Base-by-base conservation (phyloP, 2,888 invertebrate genomes). In the Polietes domitor region DNA sequence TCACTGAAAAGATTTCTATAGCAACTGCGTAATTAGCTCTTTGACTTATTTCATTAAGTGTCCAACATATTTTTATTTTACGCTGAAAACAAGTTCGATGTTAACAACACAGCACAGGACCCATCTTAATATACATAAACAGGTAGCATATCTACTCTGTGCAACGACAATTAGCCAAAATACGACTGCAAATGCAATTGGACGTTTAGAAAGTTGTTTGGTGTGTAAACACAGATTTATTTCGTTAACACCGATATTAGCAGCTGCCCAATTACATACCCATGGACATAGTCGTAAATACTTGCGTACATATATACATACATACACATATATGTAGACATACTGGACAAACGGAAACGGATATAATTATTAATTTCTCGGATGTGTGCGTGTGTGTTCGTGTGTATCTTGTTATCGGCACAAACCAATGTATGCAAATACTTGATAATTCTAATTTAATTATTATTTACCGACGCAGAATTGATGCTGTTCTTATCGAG, bases 231-330 rank as follows among this genome's bases (percentile, higher is more conserved):
- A 84, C 74, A 80, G 80, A 80, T 80, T 84, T 84, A 84, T 80
- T 84, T 84, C 83, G 83, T 84, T 84, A 84, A 80, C 83, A 84
- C 83, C 78, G 75, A 80, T 78, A 80, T 84, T 80, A 84, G 80
- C 80, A 80, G 71, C 74, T 75, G 75, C 77, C 75, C 83, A 65
- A 65, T 12, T 65, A 65, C 65, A 65, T 21, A 65, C 19, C 15
- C 58, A 58, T 24, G 26, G 58, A 58, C 58, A 58, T 19, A 58
- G 15, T 58, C 15, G 58, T 58, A 58, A 58, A 58, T 58, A 58
- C 58, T 70, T 47, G 15, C 68, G 12, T 7, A 47, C 26, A 9
- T 10, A 55, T 6, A 24, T 7, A 70, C 17, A 17, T 12, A 19
- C n/a, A 53, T 5, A 43, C 17, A 17, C n/a, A 0, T 19, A 61